phyloP scores from a whole-genome alignment of 2,888 invertebrate species.

The Campopleginae sp. region DNA sequence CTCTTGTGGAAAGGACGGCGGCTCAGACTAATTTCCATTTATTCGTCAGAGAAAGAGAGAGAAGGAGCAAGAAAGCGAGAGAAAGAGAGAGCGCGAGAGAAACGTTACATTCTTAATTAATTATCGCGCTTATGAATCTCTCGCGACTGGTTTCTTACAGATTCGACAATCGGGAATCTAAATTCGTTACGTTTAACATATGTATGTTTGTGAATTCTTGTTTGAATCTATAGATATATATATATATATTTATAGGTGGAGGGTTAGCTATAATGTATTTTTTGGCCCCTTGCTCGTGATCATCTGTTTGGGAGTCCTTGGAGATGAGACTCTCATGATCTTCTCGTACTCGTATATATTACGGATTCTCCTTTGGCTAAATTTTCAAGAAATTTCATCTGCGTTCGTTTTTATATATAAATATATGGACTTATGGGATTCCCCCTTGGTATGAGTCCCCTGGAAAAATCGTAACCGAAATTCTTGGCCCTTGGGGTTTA shows the following conservation, averaged over 20 bases:
- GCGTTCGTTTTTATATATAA: not conserved
- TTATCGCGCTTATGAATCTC: slow-evolving; percentile 66
- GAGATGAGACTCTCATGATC: slow-evolving; percentile 12
- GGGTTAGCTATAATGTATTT: not conserved
- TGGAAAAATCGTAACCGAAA: slow-evolving; percentile 75
- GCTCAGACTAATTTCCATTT: slow-evolving; percentile 58
- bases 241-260: not conserved
- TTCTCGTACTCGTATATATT: slow-evolving; percentile 24
- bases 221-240: not conserved
- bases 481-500: slow-evolving; percentile 65
- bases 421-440: not conserved
- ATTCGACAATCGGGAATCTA: slow-evolving; percentile 60
- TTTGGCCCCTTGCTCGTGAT: slow-evolving; percentile 27
- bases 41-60: slow-evolving; percentile 49
- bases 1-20: not conserved
- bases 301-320: slow-evolving; percentile 39
- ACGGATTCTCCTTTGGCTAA: slow-evolving; percentile 4
- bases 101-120: slow-evolving; percentile 75
- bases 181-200: slow-evolving; percentile 62
- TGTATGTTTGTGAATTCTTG: slow-evolving; percentile 10
- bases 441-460: slow-evolving; percentile 39
- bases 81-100: not conserved
- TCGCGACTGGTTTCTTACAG: slow-evolving; percentile 54
- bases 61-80: not conserved
- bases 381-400: not conserved